Evolutionary conservation across 1,140 invertebrate species (phyloP).

Genomic region (Rhopalosiphum padi): DNA sequence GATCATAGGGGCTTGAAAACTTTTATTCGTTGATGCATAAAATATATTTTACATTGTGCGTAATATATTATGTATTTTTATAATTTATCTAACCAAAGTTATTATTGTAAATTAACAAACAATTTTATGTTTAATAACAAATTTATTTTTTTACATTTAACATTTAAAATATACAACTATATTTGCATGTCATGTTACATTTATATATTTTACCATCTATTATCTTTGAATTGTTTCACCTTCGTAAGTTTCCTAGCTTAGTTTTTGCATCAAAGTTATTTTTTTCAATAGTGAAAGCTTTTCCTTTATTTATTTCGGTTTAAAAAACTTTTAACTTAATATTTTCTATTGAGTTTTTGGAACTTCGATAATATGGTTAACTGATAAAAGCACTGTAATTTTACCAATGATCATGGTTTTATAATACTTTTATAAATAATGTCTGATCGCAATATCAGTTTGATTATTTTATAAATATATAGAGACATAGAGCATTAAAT

Average conservation of each 20-base stretch:
- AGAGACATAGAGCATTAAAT: not conserved
- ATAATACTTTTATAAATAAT: not conserved
- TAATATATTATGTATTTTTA: not conserved
- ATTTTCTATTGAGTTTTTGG: not conserved
- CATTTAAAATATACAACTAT: not conserved
- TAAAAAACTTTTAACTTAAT: conserved; percentile 19
- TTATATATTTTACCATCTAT: not conserved
- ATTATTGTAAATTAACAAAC: not conserved
- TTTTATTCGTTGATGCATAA: not conserved
- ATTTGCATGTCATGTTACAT: not conserved
- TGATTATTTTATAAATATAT: not conserved
- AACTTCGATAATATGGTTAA: not conserved
- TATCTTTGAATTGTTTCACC: not conserved
- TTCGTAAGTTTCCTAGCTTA: not conserved
- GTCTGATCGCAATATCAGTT: not conserved
- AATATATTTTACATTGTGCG: not conserved
- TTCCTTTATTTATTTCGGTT: not conserved
- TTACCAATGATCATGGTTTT: not conserved
- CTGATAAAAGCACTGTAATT: not conserved
- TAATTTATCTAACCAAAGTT: not conserved
- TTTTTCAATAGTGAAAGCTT: not conserved
- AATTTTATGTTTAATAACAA: not conserved
- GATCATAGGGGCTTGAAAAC: not conserved
- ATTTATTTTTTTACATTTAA: not conserved
- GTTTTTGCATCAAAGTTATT: not conserved